These are phyloP conservation scores for Unio pictorum DNA, from an alignment of 2,888 invertebrate genomes.

Conservation along the genomic window DNA sequence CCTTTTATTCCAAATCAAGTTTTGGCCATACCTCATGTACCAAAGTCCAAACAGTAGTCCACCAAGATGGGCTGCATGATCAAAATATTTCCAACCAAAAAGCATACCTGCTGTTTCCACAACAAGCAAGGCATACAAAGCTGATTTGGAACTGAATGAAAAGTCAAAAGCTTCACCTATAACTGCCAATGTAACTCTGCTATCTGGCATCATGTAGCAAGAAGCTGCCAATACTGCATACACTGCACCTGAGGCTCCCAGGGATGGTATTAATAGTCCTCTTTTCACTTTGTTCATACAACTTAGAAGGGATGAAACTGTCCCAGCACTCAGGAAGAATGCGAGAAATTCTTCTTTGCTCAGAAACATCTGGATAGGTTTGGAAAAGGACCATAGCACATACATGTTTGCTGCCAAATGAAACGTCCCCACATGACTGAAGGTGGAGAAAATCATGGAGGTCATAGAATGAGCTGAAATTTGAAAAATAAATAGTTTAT, in stretches of 20 bases:
- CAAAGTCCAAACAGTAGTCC: slow-evolving; percentile 90
- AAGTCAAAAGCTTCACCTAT: slow-evolving; percentile 81
- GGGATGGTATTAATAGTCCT: slow-evolving; percentile 82
- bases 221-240: slow-evolving; percentile 90
- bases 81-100: slow-evolving; percentile 91
- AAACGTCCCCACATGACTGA: slow-evolving; percentile 90
- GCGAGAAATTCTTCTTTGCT: slow-evolving; percentile 94
- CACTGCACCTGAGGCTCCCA: slow-evolving; percentile 98
- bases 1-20: slow-evolving; percentile 10
- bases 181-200: slow-evolving; percentile 89
- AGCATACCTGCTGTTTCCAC: slow-evolving; percentile 88
- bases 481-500: slow-evolving; percentile 4
- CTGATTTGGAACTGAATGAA: slow-evolving; percentile 88
- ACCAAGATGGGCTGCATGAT: slow-evolving; percentile 99
- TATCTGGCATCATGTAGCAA: slow-evolving; percentile 90
- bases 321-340: slow-evolving; percentile 87
- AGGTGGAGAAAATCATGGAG: slow-evolving; percentile 94
- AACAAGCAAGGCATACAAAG: slow-evolving; percentile 87
- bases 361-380: slow-evolving; percentile 81
- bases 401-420: slow-evolving; percentile 97
- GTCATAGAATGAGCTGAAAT: slow-evolving; percentile 72
- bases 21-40: slow-evolving; percentile 20
- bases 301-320: slow-evolving; percentile 87
- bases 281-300: slow-evolving; percentile 83
- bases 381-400: slow-evolving; percentile 80